Evolutionary conservation across 2,888 invertebrate genomes (phyloP).

Genomic region (Pilophorus perplexus): DNA sequence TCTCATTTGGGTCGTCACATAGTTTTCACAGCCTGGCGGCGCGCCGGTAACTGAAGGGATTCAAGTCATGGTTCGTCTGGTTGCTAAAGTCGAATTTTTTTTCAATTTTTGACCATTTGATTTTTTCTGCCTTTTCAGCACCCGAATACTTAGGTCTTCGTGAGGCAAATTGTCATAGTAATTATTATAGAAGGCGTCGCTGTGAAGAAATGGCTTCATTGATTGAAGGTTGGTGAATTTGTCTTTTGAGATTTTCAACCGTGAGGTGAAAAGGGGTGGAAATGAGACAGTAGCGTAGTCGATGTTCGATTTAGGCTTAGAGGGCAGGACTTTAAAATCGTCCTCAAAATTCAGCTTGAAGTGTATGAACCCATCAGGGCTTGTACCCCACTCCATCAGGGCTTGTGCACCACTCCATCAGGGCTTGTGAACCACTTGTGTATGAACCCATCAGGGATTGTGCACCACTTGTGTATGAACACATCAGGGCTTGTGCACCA

Average conservation of each 20-base stretch:
- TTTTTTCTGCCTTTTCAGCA: not conserved
- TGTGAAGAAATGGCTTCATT: not conserved
- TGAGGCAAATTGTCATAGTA: not conserved
- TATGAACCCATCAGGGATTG: too few species aligned
- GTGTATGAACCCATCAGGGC: not conserved
- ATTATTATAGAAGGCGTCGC: not conserved
- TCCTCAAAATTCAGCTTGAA: not conserved
- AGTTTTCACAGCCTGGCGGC: too few species aligned
- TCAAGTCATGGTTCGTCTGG: too few species aligned
- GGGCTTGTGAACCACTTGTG: too few species aligned
- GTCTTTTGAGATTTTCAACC: not conserved
- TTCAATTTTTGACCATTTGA: not conserved
- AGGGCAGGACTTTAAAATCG: not conserved
- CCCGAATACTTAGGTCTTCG: not conserved
- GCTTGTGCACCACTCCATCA: too few species aligned
- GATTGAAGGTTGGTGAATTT: not conserved
- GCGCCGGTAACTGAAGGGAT: too few species aligned
- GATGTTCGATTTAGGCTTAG: not conserved
- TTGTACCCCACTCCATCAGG: too few species aligned
- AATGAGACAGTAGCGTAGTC: not conserved
- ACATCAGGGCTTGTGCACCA: too few species aligned
- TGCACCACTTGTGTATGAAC: too few species aligned
- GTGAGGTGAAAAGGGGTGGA: not conserved
- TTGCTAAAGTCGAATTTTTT: not conserved
- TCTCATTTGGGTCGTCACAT: too few species aligned